Conservation (phyloP, 2,888 invertebrate species). For the Tetropium fuscum region DNA sequence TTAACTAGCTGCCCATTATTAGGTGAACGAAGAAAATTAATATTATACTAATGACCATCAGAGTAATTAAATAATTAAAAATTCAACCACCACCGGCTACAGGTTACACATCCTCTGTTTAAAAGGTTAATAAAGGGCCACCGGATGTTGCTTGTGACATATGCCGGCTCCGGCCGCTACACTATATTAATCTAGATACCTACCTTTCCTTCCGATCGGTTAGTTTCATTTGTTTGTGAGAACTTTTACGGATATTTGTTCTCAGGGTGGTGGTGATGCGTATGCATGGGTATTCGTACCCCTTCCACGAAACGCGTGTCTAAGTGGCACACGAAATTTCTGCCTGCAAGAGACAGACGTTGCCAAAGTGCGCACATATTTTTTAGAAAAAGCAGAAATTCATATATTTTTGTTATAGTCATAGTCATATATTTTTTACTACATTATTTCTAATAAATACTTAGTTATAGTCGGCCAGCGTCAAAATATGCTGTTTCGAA, state of each 20-base stretch:
- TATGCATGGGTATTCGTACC: slow-evolving; percentile 22
- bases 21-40: too few species aligned
- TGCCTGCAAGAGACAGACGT: too few species aligned
- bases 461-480: too few species aligned
- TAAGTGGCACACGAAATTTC: slow-evolving; percentile 22
- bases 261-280: slow-evolving; percentile 42
- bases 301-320: slow-evolving; percentile 24
- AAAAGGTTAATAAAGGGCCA: slow-evolving; percentile 17
- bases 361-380: too few species aligned
- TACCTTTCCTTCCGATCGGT: slow-evolving; percentile 41
- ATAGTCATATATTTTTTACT: too few species aligned
- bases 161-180: slow-evolving; percentile 22
- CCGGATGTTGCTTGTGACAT: slow-evolving; percentile 39
- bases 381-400: too few species aligned
- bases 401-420: too few species aligned
- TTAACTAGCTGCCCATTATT: too few species aligned
- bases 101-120: slow-evolving; percentile 5
- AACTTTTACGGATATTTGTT: slow-evolving; percentile 50
- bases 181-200: slow-evolving; percentile 31
- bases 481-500: too few species aligned
- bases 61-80: neutral
- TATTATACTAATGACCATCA: too few species aligned
- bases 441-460: too few species aligned
- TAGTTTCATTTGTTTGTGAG: slow-evolving; percentile 49
- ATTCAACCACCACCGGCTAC: neutral